phyloP scores from a whole-genome alignment of 2,113 vertebrate genomes.

The Poecilia latipinna region DNA sequence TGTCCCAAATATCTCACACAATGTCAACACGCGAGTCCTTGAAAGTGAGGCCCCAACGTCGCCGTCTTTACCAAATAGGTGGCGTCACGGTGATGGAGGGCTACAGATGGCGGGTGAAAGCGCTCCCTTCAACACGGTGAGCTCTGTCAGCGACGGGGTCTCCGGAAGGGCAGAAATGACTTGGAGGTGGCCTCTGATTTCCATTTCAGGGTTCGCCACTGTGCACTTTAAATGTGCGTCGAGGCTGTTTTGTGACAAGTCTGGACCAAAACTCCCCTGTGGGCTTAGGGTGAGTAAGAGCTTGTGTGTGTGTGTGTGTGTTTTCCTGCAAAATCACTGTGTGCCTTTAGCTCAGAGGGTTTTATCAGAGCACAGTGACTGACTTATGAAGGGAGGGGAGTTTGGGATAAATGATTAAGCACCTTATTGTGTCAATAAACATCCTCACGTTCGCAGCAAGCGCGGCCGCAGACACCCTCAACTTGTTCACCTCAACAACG shows the following conservation, averaged over 20 bases:
- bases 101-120: constrained; percentile 37
- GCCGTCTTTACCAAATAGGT: constrained; percentile 46
- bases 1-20: constrained; percentile 70
- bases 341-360: constrained; percentile 50
- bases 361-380: constrained; percentile 54
- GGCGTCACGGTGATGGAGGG: constrained; percentile 39
- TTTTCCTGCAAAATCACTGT: constrained; percentile 43
- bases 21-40: constrained; percentile 75
- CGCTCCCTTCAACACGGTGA: constrained; percentile 13
- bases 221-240: constrained; percentile 59
- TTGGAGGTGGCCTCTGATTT: constrained; percentile 46
- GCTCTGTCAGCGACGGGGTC: constrained; percentile 2
- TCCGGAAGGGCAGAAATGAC: constrained; percentile 24
- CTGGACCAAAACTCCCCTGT: constrained; percentile 43
- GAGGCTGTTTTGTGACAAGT: constrained; percentile 55
- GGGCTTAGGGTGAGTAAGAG: constrained; percentile 59
- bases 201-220: constrained; percentile 24
- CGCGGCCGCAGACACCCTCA: constrained; percentile 19
- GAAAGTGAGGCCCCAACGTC: constrained; percentile 45
- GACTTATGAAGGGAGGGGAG: constrained; percentile 45
- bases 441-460: constrained; percentile 16
- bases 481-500: constrained; percentile 41
- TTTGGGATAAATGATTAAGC: constrained; percentile 60
- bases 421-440: constrained; percentile 49
- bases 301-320: constrained; percentile 11